These are phyloP conservation scores for Spicauda simplicius DNA, from an alignment of 2,888 invertebrate genomes.

Conservation along the genomic window DNA sequence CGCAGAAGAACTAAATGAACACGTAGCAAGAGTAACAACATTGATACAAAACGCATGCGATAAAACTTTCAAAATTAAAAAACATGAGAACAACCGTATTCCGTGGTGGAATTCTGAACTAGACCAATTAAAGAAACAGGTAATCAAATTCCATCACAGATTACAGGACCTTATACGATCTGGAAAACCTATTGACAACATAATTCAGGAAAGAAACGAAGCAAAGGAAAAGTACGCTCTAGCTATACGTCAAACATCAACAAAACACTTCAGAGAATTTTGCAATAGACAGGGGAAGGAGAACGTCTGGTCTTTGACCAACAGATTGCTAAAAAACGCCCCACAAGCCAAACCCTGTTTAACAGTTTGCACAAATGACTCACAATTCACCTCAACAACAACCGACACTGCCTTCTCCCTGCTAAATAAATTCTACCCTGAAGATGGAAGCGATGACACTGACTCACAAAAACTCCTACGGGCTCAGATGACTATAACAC, in stretches of 20 bases:
- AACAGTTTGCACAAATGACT: neutral
- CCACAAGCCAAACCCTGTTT: neutral
- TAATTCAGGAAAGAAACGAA: neutral
- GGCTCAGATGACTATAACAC: no score
- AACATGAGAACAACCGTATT: neutral
- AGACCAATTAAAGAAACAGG: neutral
- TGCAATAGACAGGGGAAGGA: neutral
- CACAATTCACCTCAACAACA: neutral
- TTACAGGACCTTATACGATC: neutral
- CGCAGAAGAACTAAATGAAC: neutral
- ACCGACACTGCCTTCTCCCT: neutral
- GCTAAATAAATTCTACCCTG: neutral
- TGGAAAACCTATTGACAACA: neutral
- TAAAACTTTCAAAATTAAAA: neutral
- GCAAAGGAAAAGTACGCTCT: neutral
- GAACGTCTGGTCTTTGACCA: neutral
- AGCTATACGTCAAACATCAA: neutral
- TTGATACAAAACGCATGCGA: neutral
- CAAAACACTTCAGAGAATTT: neutral
- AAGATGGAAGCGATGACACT: neutral
- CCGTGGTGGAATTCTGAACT: neutral
- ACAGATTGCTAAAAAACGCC: neutral
- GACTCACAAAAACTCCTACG: neutral
- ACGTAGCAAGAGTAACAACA: no score
- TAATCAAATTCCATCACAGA: constrained; percentile 1